These are phyloP conservation scores for Menura novaehollandiae DNA, from an alignment of 2,113 vertebrate genomes.

Conservation along the genomic window DNA sequence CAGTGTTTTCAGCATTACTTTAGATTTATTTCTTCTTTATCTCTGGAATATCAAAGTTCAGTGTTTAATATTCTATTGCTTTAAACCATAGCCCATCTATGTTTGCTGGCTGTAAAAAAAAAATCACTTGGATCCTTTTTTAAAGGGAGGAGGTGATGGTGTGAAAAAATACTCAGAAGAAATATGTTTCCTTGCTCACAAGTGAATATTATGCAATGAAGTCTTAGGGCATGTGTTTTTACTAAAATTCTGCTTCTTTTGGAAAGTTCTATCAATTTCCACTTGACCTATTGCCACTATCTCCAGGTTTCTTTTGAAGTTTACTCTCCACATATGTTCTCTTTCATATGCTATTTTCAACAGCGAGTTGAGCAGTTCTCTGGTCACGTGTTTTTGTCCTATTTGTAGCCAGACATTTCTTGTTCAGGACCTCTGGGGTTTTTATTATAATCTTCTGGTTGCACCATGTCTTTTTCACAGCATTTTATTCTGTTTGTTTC, in stretches of 20 bases:
- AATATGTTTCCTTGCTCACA: background rate
- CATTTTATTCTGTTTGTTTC: background rate
- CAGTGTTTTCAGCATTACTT: background rate
- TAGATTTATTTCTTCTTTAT: background rate
- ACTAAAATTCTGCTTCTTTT: background rate
- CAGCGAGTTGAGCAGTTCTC: background rate
- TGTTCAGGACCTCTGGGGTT: background rate
- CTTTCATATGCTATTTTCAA: background rate
- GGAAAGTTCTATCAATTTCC: background rate
- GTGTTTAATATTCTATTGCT: background rate
- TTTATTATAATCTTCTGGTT: background rate
- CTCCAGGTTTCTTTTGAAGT: background rate
- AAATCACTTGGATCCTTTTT: background rate
- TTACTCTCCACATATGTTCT: background rate
- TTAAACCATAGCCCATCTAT: background rate
- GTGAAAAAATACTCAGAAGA: background rate
- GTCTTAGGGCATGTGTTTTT: background rate
- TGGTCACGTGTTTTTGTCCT: background rate
- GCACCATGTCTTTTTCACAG: background rate
- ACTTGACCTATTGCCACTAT: background rate
- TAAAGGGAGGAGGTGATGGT: background rate
- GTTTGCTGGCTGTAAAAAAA: background rate
- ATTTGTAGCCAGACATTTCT: background rate
- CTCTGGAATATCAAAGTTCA: background rate
- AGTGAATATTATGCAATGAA: background rate